phyloP scores from a whole-genome alignment of 2,888 invertebrate genomes.

The Oscheius sp. region DNA sequence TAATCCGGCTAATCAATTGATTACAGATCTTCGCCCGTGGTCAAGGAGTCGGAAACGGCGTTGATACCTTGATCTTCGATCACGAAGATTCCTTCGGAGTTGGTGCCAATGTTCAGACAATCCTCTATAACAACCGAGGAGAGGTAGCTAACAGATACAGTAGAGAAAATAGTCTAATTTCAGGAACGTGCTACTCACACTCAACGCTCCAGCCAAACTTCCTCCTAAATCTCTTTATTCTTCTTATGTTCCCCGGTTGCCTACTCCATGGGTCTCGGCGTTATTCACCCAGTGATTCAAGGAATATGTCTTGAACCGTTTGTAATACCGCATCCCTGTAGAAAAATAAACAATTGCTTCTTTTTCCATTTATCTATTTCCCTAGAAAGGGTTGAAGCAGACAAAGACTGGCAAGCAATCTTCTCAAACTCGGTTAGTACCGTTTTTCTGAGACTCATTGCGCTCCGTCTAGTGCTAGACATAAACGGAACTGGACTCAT shows the following conservation, averaged over 20 bases:
- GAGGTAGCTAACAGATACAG: too few relatives aligned
- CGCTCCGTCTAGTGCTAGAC: background rate
- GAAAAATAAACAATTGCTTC: conserved; percentile 14
- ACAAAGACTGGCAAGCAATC: background rate
- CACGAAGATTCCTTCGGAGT: conserved; percentile 65
- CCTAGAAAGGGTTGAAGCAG: too few relatives aligned
- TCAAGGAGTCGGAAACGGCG: conserved; percentile 44
- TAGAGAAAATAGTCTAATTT: conserved; percentile 15
- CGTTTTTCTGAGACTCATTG: background rate
- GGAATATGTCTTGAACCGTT: conserved; percentile 11
- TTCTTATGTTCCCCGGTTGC: conserved; percentile 2
- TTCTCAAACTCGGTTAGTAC: background rate
- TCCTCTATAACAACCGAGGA: conserved; percentile 69
- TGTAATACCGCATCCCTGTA: conserved; percentile 22
- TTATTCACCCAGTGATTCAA: conserved; percentile 28
- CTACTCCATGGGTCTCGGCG: conserved; percentile 26
- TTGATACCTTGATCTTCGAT: conserved; percentile 64
- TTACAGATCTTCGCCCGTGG: conserved; percentile 59
- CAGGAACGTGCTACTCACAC: conserved; percentile 68
- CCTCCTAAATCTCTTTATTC: conserved; percentile 15
- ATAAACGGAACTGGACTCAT: background rate
- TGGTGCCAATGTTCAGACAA: conserved; percentile 68
- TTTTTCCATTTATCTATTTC: background rate
- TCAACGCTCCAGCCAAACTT: conserved; percentile 56
- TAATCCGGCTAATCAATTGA: background rate